phyloP scores from a whole-genome alignment of 2,888 invertebrate species.

The Myopa testacea region DNA sequence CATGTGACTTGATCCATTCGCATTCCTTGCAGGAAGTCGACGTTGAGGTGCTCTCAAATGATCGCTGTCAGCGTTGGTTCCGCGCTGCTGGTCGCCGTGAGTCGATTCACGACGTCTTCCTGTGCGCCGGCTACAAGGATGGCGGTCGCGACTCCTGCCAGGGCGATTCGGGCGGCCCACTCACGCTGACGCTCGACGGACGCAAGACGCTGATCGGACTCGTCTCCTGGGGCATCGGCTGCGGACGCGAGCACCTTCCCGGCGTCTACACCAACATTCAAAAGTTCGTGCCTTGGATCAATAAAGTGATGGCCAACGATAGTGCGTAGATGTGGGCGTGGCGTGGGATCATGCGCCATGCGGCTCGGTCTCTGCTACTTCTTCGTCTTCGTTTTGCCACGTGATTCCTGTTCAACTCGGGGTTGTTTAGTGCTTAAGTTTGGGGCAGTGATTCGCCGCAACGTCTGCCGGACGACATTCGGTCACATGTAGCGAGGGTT shows the following conservation, averaged over 20 bases:
- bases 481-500: too few relatives aligned
- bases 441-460: too few relatives aligned
- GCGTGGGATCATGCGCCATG: background rate
- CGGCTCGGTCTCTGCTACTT: constrained; percentile 18
- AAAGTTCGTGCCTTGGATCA: constrained; percentile 92
- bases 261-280: constrained; percentile 94
- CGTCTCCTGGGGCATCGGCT: constrained; percentile 91
- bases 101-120: constrained; percentile 92
- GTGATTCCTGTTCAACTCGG: constrained; percentile 61
- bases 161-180: constrained; percentile 85
- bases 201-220: constrained; percentile 88
- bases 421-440: constrained; percentile 62
- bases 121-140: constrained; percentile 94
- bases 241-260: constrained; percentile 88
- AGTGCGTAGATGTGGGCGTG: constrained; percentile 56
- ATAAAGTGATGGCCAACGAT: constrained; percentile 77
- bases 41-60: constrained; percentile 88
- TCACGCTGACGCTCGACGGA: constrained; percentile 87
- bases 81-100: constrained; percentile 89
- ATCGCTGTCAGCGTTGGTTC: constrained; percentile 93
- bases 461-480: too few relatives aligned
- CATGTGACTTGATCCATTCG: background rate
- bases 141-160: constrained; percentile 82
- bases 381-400: constrained; percentile 48
- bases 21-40: constrained; percentile 76